Evolutionary conservation across 2,888 invertebrate species (phyloP), one percentile per base, ranked within the genome.

Genomic region (Rhabditoides inermis): DNA sequence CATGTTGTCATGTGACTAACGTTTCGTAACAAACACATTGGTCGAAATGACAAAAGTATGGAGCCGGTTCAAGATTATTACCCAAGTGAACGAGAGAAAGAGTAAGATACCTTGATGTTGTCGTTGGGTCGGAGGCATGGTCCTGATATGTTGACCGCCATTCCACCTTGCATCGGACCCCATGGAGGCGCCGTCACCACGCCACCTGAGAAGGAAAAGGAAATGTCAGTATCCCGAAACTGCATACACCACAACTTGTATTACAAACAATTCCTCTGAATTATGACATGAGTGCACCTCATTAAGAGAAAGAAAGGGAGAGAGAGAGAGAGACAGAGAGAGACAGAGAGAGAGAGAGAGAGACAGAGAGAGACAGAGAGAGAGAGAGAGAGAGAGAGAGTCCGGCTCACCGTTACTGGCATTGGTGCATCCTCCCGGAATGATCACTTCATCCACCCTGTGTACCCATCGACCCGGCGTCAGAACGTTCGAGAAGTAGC

Each of bases 161-260:
- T 88, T 1, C 95, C 95, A 2, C 95, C 95, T 62, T 94, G 82
- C 94, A 95, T 94, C 77, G 89, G 90, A 3, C 91, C 94, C 75
- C 88, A 89, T 77, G 91, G 90, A 0, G 92, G 92, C 0, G 91
- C 90, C 72, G 70, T 69, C 39, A 66, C 49, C 65, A 73, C 60
- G 48, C 49, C 56, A 18, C 68, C 58, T 54, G 42, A 30, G 20
- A 20, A 15, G 10, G 15, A 15, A 10, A 32, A 12, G 32, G 32
- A 32, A 32, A 32, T 32, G 15, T 15, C 32, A 10, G 32, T 15
- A 10, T 32, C 15, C 10, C 15, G 10, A 32, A n/a, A n/a, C n/a
- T n/a, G 22, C n/a, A 23, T 12, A 39, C 36, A 6, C 32, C 32
- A 15, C n/a, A n/a, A n/a, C n/a, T n/a, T n/a, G n/a, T n/a, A n/a